Evolutionary conservation across 2,888 invertebrate genomes (phyloP).

Genomic region (Panopea generosa): DNA sequence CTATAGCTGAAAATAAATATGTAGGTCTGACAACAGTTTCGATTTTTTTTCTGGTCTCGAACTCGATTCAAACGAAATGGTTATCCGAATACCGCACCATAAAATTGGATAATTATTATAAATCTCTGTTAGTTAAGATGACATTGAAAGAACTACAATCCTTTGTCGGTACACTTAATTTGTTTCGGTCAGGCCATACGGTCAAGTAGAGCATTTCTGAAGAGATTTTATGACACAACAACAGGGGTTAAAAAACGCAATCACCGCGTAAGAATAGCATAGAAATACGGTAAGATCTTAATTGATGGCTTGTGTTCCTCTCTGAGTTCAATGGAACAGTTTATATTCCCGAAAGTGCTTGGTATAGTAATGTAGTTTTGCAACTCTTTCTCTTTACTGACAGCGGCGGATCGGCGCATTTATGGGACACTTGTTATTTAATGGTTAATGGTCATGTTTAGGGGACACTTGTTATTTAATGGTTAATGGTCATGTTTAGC

Average conservation of each 20-base stretch:
- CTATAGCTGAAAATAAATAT: conserved; percentile 22
- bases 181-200: conserved; percentile 32
- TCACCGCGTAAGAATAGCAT: conserved; percentile 2
- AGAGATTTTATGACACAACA: conserved; percentile 34
- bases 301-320: no score
- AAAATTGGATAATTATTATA: conserved; percentile 1
- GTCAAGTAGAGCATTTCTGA: conserved; percentile 32
- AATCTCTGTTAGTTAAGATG: conserved; percentile 8
- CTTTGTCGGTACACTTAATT: conserved; percentile 25
- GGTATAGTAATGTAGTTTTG: not conserved
- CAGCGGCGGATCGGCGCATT: not conserved
- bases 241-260: not conserved
- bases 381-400: not conserved
- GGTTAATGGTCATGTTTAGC: no score
- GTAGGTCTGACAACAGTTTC: conserved; percentile 24
- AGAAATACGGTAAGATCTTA: not conserved
- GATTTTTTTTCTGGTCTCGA: conserved; percentile 31
- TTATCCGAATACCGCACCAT: conserved; percentile 16
- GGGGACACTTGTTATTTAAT: no score
- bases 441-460: no score
- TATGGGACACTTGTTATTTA: not conserved
- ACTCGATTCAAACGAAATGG: conserved; percentile 21
- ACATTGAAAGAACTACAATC: conserved; percentile 23
- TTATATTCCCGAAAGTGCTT: not conserved
- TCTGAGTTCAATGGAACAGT: not conserved